Conservation (phyloP, 2,113 vertebrate species). For the Fulmarus glacialis region DNA sequence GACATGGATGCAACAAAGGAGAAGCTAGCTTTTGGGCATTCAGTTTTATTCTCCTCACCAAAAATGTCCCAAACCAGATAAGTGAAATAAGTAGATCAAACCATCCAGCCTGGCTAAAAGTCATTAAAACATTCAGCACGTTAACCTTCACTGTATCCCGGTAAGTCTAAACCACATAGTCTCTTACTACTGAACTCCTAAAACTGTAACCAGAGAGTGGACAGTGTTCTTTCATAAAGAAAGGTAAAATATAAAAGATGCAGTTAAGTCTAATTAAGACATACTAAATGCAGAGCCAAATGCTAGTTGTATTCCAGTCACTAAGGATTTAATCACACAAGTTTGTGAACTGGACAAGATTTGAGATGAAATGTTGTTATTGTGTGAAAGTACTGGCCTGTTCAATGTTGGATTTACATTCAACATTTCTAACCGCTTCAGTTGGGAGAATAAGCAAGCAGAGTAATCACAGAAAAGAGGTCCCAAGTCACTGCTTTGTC, state of each 20-base stretch:
- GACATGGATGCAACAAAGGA: neutral
- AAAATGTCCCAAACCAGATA: neutral
- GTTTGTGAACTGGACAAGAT: neutral
- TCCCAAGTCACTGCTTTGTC: neutral
- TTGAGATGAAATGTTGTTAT: neutral
- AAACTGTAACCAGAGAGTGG: neutral
- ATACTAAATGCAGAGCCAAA: neutral
- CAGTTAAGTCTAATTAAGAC: neutral
- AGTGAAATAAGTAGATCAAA: neutral
- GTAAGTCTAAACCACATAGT: neutral
- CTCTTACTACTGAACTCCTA: neutral
- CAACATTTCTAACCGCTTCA: neutral
- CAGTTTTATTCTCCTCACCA: neutral
- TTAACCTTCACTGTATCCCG: neutral
- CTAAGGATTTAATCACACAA: neutral
- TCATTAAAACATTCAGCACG: neutral
- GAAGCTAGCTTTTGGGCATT: neutral
- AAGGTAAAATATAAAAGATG: neutral
- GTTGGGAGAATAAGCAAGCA: neutral
- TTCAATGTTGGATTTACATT: accelerated
- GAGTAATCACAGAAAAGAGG: neutral
- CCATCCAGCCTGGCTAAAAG: neutral
- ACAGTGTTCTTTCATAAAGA: neutral
- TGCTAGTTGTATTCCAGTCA: neutral
- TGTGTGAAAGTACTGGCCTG: neutral